These are phyloP conservation scores for Lineus longissimus DNA, from an alignment of 1,140 invertebrate genomes.

Conservation along the genomic window DNA sequence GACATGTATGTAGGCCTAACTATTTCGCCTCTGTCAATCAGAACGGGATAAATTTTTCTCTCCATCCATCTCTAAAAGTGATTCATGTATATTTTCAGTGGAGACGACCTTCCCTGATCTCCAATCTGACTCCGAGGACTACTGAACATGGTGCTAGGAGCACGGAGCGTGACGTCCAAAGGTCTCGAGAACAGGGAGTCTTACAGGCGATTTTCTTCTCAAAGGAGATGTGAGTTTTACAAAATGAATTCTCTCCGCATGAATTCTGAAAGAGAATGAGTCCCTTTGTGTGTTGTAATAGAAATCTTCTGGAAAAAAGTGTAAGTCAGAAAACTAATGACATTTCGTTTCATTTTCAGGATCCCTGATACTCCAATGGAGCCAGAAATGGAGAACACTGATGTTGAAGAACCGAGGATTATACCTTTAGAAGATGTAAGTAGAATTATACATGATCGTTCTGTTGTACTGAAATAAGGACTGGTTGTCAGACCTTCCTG, in stretches of 20 bases:
- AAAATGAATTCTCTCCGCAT: neutral
- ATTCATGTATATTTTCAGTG: too few species aligned
- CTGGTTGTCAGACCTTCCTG: neutral
- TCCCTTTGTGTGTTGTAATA: too few species aligned
- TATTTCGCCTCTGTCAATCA: too few species aligned
- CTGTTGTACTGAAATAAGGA: neutral
- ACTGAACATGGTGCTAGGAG: slow-evolving; percentile 73
- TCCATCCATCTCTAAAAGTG: too few species aligned
- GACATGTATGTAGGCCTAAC: too few species aligned
- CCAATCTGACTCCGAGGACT: slow-evolving; percentile 62
- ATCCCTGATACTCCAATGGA: slow-evolving; percentile 82
- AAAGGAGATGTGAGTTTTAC: slow-evolving; percentile 60
- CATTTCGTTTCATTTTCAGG: slow-evolving; percentile 29
- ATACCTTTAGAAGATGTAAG: slow-evolving; percentile 86
- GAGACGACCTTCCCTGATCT: slow-evolving; percentile 67
- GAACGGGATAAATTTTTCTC: too few species aligned
- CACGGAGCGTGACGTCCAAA: slow-evolving; percentile 80
- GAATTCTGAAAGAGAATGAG: too few species aligned
- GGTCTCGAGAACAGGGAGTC: slow-evolving; percentile 75
- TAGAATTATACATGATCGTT: slow-evolving; percentile 53
- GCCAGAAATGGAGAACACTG: slow-evolving; percentile 76
- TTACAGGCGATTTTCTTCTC: slow-evolving; percentile 81
- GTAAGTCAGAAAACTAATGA: slow-evolving; percentile 52
- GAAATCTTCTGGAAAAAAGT: slow-evolving; percentile 70
- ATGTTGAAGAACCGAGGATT: slow-evolving; percentile 66